Base-by-base conservation (phyloP, 2,113 vertebrate species). In the Talpa occidentalis region DNA sequence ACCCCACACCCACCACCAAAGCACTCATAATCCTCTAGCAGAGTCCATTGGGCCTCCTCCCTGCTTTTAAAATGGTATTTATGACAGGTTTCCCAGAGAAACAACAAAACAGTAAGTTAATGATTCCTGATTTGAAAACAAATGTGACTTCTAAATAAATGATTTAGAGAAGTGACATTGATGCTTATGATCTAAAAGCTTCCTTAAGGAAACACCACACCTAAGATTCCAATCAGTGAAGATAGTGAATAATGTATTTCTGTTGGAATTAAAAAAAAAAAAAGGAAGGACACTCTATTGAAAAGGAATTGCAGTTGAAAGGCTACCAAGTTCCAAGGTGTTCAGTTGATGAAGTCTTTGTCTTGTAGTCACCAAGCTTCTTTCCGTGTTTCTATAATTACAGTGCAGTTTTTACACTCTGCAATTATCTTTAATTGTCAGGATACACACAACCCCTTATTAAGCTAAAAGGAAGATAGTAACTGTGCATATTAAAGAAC, bases 371-470 rank as follows among this genome's bases (percentile, higher is more conserved):
- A 92, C 83, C 44, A 80, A 94, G 32, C 42, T 96, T 96, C 95
- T 47, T 95, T 92, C 67, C 44, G 11, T 24, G 94, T 98, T 97
- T 97, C 79, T 93, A 49, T 98, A 96, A 97, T 98, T 6, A 4
- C 95, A 96, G 94, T 97, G 73, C 79, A 96, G 92, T 91, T 97
- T 96, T 98, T 95, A 96, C 35, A 64, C 62, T 82, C 78, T 96
- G 62, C 88, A 98, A 98, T 98, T 98, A 97, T 95, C 90, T 96
- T 95, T 98, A 97, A 98, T 97, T 97, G 85, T 91, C 95, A 94
- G 76, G 82, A 90, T 97, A 95, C 22, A 95, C 22, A 17, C 79
- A 96, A 96, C 83, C 14, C 37, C 88, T 96, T 97, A 97, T 97
- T 98, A 97, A 96, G 74, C 81, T 98, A 97, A 97, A 97, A 95